These are phyloP conservation scores for Labeo rohita DNA, from an alignment of 2,113 vertebrate genomes.

Conservation along the genomic window DNA sequence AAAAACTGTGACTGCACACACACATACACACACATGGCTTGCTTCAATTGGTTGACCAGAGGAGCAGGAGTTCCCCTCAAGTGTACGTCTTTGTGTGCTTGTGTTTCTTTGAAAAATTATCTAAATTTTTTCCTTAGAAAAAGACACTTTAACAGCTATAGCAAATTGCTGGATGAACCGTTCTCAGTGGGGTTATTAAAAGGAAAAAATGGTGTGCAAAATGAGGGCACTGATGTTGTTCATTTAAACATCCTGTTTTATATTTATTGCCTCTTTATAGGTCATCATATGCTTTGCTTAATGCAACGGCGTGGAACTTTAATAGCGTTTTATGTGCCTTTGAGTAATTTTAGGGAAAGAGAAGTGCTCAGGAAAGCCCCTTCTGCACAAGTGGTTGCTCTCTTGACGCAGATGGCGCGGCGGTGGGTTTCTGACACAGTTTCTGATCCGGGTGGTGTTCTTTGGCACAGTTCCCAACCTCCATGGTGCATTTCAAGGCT, in stretches of 20 bases:
- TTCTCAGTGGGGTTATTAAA: not conserved
- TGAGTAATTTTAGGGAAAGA: constrained; percentile 58
- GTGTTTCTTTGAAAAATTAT: not conserved
- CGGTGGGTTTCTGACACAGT: constrained; percentile 65
- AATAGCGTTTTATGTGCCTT: not conserved
- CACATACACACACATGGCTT: constrained; percentile 10
- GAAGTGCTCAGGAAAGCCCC: constrained; percentile 71
- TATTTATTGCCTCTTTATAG: not conserved
- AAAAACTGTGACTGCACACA: constrained; percentile 51
- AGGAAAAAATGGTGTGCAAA: not conserved
- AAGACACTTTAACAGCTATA: constrained; percentile 6
- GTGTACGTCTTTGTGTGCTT: constrained; percentile 7
- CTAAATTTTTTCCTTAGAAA: not conserved
- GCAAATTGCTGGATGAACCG: not conserved
- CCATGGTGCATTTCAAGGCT: constrained; percentile 45
- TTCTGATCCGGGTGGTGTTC: constrained; percentile 64
- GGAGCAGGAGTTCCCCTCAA: constrained; percentile 46
- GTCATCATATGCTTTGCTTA: not conserved
- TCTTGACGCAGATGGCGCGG: constrained; percentile 63
- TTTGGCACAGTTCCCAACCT: constrained; percentile 56
- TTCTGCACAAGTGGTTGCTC: constrained; percentile 59
- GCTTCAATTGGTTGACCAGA: constrained; percentile 44
- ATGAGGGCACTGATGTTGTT: not conserved
- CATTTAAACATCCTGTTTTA: not conserved
- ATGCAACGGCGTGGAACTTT: not conserved